phyloP scores from a whole-genome alignment of 2,888 invertebrate genomes.

The Pammene aurita region DNA sequence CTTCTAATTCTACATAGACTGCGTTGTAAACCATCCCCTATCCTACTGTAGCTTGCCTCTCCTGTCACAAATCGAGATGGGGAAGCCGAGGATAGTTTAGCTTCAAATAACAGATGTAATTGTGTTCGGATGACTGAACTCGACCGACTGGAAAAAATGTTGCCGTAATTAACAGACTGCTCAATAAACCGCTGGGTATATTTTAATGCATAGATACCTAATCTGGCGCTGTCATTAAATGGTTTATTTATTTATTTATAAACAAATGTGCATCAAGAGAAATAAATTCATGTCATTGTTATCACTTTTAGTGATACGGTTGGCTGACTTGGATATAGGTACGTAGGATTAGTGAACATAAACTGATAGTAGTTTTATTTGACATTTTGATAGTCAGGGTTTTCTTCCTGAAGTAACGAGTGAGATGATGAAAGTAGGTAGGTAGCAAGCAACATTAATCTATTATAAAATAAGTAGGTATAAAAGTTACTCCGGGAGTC shows the following conservation, averaged over 20 bases:
- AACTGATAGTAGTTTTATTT: too few species aligned
- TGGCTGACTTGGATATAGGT: too few species aligned
- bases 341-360: too few species aligned
- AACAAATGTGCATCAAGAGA: neutral
- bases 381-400: too few species aligned
- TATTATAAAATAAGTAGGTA: too few species aligned
- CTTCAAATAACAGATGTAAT: conserved; percentile 65
- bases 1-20: neutral
- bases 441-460: too few species aligned
- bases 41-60: conserved; percentile 27
- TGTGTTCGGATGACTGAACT: conserved; percentile 68
- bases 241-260: neutral
- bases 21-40: neutral
- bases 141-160: conserved; percentile 62
- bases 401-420: too few species aligned
- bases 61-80: neutral
- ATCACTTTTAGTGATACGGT: too few species aligned
- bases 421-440: too few species aligned
- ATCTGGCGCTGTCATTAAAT: neutral
- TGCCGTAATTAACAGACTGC: conserved; percentile 58
- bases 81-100: conserved; percentile 49
- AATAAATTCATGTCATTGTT: too few species aligned
- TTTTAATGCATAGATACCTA: conserved; percentile 8
- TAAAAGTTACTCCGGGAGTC: too few species aligned
- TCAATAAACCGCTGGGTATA: conserved; percentile 20